phyloP scores from a whole-genome alignment of 2,113 vertebrate genomes.

The Jaculus jaculus region DNA sequence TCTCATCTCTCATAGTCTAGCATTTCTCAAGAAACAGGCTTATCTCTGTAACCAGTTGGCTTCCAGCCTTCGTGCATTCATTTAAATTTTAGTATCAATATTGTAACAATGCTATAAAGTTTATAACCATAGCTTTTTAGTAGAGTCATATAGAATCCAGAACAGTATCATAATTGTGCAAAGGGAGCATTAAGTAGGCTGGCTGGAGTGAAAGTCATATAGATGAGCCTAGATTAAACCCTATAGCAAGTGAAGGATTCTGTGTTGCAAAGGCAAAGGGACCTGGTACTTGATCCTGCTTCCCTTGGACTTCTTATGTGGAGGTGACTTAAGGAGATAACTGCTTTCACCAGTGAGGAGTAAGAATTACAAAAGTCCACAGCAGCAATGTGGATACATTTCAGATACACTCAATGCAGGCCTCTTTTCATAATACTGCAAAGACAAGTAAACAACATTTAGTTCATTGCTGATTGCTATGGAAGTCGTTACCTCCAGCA shows the following conservation, averaged over 20 bases:
- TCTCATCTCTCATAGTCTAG: not conserved
- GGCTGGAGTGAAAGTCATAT: not conserved
- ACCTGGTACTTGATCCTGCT: not conserved
- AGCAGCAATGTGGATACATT: not conserved
- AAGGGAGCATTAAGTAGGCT: not conserved
- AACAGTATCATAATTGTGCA: conserved; percentile 37
- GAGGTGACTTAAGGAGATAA: not conserved
- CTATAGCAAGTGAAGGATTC: not conserved
- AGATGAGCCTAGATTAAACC: not conserved
- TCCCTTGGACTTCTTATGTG: not conserved
- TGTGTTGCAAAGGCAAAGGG: not conserved
- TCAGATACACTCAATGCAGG: not conserved
- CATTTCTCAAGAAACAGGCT: not conserved
- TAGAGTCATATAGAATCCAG: conserved; percentile 34
- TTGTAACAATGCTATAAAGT: conserved; percentile 53
- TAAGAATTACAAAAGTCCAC: not conserved
- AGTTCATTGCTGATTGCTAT: conserved; percentile 29
- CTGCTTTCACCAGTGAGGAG: not conserved
- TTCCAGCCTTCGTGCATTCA: not conserved
- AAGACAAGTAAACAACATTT: not conserved
- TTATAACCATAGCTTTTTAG: conserved; percentile 60
- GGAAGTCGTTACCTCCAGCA: conserved; percentile 12
- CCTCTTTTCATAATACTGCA: not conserved
- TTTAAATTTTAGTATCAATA: conserved; percentile 60
- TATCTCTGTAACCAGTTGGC: not conserved